Evolutionary conservation across 2,113 vertebrate genomes (phyloP).

Genomic region (Murina feae): DNA sequence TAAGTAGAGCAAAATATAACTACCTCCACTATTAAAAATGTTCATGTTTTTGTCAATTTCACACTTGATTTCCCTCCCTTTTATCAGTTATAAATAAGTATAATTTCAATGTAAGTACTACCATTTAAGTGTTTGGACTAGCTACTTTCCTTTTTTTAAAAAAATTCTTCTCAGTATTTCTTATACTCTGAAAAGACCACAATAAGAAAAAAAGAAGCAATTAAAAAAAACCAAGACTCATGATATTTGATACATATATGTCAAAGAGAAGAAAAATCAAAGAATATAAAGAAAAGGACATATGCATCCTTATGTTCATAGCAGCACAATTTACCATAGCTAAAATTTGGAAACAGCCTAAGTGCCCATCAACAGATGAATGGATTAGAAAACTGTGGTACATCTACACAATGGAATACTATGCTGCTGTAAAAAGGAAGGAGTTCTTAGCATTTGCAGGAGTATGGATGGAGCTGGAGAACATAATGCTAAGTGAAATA

Average conservation of each 20-base stretch:
- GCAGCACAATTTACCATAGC: too few species aligned
- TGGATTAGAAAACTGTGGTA: too few species aligned
- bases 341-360: too few species aligned
- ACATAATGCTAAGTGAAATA: too few species aligned
- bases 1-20: neutral
- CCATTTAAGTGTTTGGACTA: neutral
- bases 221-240: neutral
- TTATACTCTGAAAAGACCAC: neutral
- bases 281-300: neutral
- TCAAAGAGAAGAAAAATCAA: neutral
- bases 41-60: neutral
- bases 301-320: too few species aligned
- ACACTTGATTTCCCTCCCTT: neutral
- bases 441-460: too few species aligned
- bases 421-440: too few species aligned
- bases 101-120: neutral
- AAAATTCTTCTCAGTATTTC: neutral
- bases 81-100: neutral
- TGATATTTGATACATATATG: neutral
- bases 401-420: too few species aligned
- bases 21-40: neutral
- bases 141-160: neutral
- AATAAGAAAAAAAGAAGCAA: neutral
- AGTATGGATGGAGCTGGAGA: too few species aligned
- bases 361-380: too few species aligned